These are phyloP conservation scores for Merluccius polli DNA, from an alignment of 2,797 vertebrate species.

Conservation along the genomic window DNA sequence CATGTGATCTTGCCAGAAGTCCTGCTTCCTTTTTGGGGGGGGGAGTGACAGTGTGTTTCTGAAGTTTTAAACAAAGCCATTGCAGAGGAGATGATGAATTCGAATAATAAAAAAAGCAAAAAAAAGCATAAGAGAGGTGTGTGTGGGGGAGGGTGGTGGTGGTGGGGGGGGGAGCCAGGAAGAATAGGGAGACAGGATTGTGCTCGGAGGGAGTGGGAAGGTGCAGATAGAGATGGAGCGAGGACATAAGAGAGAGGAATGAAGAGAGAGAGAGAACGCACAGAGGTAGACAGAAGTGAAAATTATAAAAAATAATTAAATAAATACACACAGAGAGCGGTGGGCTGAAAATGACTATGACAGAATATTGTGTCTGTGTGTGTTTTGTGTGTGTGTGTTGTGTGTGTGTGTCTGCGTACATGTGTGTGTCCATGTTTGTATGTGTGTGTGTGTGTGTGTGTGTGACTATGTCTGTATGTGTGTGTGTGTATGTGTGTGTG, in stretches of 20 bases:
- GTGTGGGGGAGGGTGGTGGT: slow-evolving; percentile 17
- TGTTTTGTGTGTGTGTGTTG: too few species aligned
- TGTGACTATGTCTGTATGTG: slow-evolving; percentile 9
- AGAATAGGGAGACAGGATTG: slow-evolving; percentile 36
- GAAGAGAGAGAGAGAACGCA: slow-evolving; percentile 19
- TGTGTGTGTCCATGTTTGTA: neutral
- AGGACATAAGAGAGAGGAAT: slow-evolving; percentile 16
- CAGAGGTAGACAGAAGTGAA: slow-evolving; percentile 51
- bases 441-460: slow-evolving; percentile 16
- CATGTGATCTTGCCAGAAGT: too few species aligned
- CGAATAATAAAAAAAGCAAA: slow-evolving; percentile 45
- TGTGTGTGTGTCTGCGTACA: too few species aligned
- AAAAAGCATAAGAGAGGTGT: slow-evolving; percentile 24
- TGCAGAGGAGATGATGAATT: slow-evolving; percentile 79
- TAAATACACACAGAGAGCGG: neutral
- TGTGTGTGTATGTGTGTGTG: slow-evolving; percentile 6
- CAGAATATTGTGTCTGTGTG: neutral
- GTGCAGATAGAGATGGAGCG: slow-evolving; percentile 42
- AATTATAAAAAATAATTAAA: slow-evolving; percentile 66
- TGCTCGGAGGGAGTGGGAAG: slow-evolving; percentile 71
- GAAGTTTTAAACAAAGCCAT: slow-evolving; percentile 80
- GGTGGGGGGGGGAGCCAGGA: slow-evolving; percentile 29
- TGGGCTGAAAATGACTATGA: neutral
- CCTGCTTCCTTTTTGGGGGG: slow-evolving; percentile 61
- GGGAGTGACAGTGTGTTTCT: slow-evolving; percentile 72